These are phyloP conservation scores for Muntiacus reevesi DNA, from an alignment of 2,113 vertebrate genomes.

Conservation along the genomic window DNA sequence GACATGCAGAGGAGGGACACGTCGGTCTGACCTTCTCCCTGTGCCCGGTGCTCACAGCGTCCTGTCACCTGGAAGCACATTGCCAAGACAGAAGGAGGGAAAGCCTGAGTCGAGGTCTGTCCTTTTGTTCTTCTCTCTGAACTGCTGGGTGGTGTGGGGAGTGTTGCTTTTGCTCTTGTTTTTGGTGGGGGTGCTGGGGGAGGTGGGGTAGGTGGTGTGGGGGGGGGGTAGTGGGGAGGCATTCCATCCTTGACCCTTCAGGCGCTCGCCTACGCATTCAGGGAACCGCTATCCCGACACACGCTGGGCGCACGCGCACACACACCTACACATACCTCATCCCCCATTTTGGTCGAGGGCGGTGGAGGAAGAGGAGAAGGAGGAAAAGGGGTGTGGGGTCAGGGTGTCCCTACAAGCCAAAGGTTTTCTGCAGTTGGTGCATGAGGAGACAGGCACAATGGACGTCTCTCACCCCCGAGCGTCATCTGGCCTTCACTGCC, in stretches of 20 bases:
- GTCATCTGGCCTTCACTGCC: background rate
- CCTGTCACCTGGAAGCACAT: too few relatives aligned
- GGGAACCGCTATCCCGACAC: rapidly evolving
- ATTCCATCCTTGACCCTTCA: background rate
- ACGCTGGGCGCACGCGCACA: background rate
- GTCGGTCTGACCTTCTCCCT: background rate
- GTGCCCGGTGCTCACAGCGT: too few relatives aligned
- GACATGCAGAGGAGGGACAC: background rate
- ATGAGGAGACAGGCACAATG: background rate
- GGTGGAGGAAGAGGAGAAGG: background rate
- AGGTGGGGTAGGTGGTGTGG: too few relatives aligned
- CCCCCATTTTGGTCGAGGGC: background rate
- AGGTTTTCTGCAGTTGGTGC: background rate
- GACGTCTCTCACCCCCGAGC: background rate
- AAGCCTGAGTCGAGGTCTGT: too few relatives aligned
- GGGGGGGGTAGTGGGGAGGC: rapidly evolving
- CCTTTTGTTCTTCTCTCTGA: background rate
- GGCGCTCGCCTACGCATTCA: too few relatives aligned
- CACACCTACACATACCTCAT: background rate
- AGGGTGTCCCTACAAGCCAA: background rate
- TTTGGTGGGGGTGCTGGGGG: too few relatives aligned
- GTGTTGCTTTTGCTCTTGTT: too few relatives aligned
- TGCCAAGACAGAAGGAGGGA: too few relatives aligned
- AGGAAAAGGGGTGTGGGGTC: background rate
- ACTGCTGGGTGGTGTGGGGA: background rate